Evolutionary conservation across 2,888 invertebrate genomes (phyloP), one percentile per base, ranked within the genome.

Genomic region (Acholoe squamosa): DNA sequence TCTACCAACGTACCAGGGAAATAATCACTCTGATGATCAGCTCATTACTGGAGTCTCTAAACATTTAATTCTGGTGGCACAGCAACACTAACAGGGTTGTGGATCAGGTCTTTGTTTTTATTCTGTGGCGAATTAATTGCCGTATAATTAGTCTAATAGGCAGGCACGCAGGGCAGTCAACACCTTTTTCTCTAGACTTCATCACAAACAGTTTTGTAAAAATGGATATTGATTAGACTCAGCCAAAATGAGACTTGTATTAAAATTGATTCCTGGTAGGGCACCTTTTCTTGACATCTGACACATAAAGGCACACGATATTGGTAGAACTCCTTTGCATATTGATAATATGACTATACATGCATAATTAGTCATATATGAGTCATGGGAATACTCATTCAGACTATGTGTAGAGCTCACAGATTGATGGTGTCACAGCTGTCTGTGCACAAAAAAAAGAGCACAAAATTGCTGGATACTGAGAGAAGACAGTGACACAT

Each of bases 91-190:
- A 3, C 61, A n/a, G 61, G 19, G 61, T 3, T n/a, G n/a, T 61
- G 61, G 61, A n/a, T 3, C n/a, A 19, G 5, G 61, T 71, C 28
- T 7, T 22, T 25, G 14, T 71, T 71, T 28, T 28, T 28, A 71
- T 43, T 43, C 43, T 43, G 43, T 16, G 28, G 71, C 14, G 71
- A 28, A 25, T 71, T 71, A 71, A 71, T 71, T 71, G 28, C 28
- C 28, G 31, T 71, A 71, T 71, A 71, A 71, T 71, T 71, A 28
- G n/a, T 28, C 71, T 71, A 71, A 71, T 71, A 71, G 71, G n/a
- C 25, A 14, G 43, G 43, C 43, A 43, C 43, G 43, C 43, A 43
- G 43, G 43, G 43, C 43, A 43, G 43, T 71, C 19, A 28, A 71
- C 28, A 71, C 19, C n/a, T n/a, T n/a, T 61, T 61, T 61, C 19